Base-by-base conservation (phyloP, 2,888 invertebrate species). In the Venusia cambrica region DNA sequence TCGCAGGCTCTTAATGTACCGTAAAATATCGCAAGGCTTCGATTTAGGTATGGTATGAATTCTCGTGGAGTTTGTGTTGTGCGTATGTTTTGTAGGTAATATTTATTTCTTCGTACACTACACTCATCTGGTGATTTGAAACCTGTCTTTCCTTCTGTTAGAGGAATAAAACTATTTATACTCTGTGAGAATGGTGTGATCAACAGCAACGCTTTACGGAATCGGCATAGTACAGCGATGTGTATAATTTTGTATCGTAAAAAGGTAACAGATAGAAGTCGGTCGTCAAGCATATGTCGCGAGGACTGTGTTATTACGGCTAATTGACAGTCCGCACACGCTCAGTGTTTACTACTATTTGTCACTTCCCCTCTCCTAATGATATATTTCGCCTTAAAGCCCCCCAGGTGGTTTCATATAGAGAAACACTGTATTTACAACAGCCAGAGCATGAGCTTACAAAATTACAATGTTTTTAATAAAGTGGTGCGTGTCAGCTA, bases 241-340 rank as follows among this genome's bases (percentile, higher is more conserved):
- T 39, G 55, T 75, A 57, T 78, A 79, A 77, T 76, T 79, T 73
- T 57, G 64, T 65, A 57, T 70, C 68, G 66, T 76, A 79, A 76
- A 77, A 73, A 64, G 70, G 72, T 66, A 73, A 69, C 67, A 73
- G 74, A 75, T 65, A 73, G 73, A 72, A 69, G 70, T 65, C 57
- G 57, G 51, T 62, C 66, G 75, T 50, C 57, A 64, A 70, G 73
- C 83, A 84, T 73, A 81, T 84, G 83, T 79, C 74, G 77, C 58
- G 48, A 40, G 56, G 59, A 54, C 62, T 62, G 56, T 67, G 69
- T 72, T 73, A 80, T 81, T 81, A 78, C 55, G 45, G 48, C 62
- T 83, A 83, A 84, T 83, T 80, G 79, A 73, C 78, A 77, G 72
- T 66, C 70, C 61, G 60, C 71, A 63, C 71, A 71, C 72, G 72